phyloP scores from a whole-genome alignment of 2,113 vertebrate genomes.

The Perccottus glenii region DNA sequence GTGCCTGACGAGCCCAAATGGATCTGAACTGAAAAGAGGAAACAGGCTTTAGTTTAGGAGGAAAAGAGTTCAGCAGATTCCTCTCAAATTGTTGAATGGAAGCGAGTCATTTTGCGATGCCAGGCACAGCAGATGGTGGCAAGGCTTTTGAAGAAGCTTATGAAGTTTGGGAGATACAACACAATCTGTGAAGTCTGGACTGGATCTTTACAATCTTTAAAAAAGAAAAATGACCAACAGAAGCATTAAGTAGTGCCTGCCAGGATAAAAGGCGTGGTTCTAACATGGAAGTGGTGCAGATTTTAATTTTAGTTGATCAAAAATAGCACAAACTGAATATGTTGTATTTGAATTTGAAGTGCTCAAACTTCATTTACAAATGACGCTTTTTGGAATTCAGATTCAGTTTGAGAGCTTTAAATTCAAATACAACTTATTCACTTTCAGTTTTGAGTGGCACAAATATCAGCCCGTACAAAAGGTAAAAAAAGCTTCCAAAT shows the following conservation, averaged over 20 bases:
- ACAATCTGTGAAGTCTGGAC: constrained; percentile 23
- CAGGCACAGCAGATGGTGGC: constrained; percentile 42
- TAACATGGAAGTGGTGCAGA: too few species aligned
- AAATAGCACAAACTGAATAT: too few species aligned
- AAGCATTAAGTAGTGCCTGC: neutral
- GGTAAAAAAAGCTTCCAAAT: too few species aligned
- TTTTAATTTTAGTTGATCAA: too few species aligned
- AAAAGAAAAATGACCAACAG: neutral
- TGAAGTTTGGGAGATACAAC: constrained; percentile 19
- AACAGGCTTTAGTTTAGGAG: constrained; percentile 4
- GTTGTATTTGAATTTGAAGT: too few species aligned
- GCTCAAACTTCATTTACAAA: too few species aligned
- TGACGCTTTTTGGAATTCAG: too few species aligned
- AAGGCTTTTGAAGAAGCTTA: constrained; percentile 28
- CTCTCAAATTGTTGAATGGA: constrained; percentile 9
- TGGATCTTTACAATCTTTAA: neutral
- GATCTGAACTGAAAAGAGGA: constrained; percentile 24
- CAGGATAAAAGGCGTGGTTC: too few species aligned
- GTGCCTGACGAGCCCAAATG: neutral
- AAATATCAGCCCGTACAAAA: too few species aligned
- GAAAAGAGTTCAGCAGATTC: constrained; percentile 13
- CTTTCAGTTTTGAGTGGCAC: too few species aligned
- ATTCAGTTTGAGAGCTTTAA: too few species aligned
- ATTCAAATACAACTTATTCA: too few species aligned
- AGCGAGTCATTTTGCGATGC: constrained; percentile 15